These are phyloP conservation scores for Poecilia wingei DNA, from an alignment of 2,797 vertebrate species.

Conservation along the genomic window DNA sequence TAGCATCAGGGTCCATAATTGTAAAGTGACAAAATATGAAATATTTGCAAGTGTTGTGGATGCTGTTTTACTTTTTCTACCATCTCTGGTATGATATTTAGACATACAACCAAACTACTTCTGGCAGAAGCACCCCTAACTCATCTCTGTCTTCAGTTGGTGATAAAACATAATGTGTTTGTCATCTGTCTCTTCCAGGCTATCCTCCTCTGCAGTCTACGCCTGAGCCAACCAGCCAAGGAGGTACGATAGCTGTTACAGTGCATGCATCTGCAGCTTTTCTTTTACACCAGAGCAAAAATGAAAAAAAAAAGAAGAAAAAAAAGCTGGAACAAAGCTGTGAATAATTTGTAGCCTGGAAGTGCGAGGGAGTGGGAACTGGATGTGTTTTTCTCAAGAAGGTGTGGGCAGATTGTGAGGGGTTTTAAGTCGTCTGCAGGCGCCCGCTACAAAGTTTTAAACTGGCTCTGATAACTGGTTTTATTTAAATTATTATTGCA, in stretches of 20 bases:
- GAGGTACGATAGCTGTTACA: slow-evolving; percentile 66
- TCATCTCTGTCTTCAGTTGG: slow-evolving; percentile 20
- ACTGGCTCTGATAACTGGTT: slow-evolving; percentile 7
- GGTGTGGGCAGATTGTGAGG: slow-evolving; percentile 51
- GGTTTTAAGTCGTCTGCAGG: slow-evolving; percentile 41
- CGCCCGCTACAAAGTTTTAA: slow-evolving; percentile 39
- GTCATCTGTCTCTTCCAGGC: slow-evolving; percentile 60
- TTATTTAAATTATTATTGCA: not conserved
- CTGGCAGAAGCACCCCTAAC: slow-evolving; percentile 2
- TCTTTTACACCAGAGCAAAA: slow-evolving; percentile 29
- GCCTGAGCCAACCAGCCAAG: slow-evolving; percentile 42
- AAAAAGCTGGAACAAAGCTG: slow-evolving; percentile 29
- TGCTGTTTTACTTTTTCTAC: slow-evolving; percentile 17
- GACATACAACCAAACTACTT: slow-evolving; percentile 34
- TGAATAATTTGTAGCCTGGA: slow-evolving; percentile 55
- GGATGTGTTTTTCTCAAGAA: slow-evolving; percentile 59
- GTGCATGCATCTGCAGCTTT: slow-evolving; percentile 25
- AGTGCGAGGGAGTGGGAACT: slow-evolving; percentile 54
- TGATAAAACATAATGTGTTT: slow-evolving; percentile 47
- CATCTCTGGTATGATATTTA: slow-evolving; percentile 14
- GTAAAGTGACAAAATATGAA: not conserved
- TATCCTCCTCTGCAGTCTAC: slow-evolving; percentile 64
- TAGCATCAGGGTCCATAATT: not conserved
- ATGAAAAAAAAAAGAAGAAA: not conserved
- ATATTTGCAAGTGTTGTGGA: not conserved